Base-by-base conservation (phyloP, 1,140 invertebrate species). In the Sweltsa coloradensis region DNA sequence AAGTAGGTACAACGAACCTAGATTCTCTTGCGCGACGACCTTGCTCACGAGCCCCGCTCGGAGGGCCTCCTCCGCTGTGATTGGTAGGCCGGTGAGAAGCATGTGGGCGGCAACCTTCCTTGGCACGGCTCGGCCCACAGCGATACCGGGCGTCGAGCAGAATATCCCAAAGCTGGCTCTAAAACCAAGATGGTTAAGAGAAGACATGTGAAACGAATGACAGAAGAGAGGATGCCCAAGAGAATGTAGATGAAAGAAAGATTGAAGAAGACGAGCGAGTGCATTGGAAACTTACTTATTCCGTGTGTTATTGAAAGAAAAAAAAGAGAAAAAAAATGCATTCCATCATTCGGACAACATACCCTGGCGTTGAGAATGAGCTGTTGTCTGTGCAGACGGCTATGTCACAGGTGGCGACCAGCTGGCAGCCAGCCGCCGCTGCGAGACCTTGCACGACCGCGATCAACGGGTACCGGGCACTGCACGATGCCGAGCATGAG, bases 341-440 rank as follows among this genome's bases (percentile, higher is more conserved):
- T 3, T 19, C 2, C n/a, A 5, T 6, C 13, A 2, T 23, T 23
- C 6, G 25, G 13, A 47, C 39, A 50, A 25, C 55, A 61, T 76
- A 94, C 90, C 94, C 94, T 45, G 95, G 93, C 34, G 92, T 95
- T 16, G 90, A 90, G 69, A 97, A 98, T 49, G 69, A 76, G 55
- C 91, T 86, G 40, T 68, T 78, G 14, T 86, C 74, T 1, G 84
- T 79, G 43, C 84, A 90, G 41, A 97, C 68, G 27, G 84, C 82
- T 51, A 98, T 84, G 66, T 98, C 95, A 72, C 92, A 97, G 9
- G 88, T 81, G 1, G 89, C 85, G 1, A 93, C 86, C 14, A 98
- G 65, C 66, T 98, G 95, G 60, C 89, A 95, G 2, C 95, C 95
- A 13, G 93, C 94, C 26, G 95, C 95, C 26, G 91, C 85, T 5